Evolutionary conservation across 2,797 vertebrate genomes (phyloP), one percentile per base, ranked within the genome.

Genomic region (Bradypus variegatus): DNA sequence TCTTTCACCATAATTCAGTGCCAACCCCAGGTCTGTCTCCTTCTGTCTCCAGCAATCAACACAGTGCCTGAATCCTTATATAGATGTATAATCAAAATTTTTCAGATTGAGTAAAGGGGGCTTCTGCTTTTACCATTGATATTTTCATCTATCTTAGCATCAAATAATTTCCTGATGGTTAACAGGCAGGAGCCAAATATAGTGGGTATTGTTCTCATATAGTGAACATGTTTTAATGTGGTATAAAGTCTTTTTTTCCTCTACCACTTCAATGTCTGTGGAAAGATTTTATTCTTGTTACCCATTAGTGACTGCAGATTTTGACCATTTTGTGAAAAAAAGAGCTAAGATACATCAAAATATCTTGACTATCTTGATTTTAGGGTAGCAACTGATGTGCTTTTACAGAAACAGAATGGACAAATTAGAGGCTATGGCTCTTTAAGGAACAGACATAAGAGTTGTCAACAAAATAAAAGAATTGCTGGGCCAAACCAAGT

Each of bases 1-100:
- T 58, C 58, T 58, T 58, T 19, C 21, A 21, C 58, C 58, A 58
- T 58, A 58, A 58, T 8, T 36, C 67, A 6, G 8, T 4, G 0
- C 8, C 50, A 41, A 10, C 27, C 14, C 67, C 2, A 3, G 4
- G 25, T 27, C 16, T 50, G 18, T 18, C 6, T 8, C 13, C 60
- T 3, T 3, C 53, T n/a, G 31, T 36, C 48, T 19, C 25, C 48
- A 12, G 33, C 2, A 23, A 6, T 29, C 0, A 4, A 6, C 33
- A 67, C 6, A 31, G 15, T 8, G 3, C 41, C 65, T 9, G 27
- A 25, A 19, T 9, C 29, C 1, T 5, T 53, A 41, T 36, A 23
- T 45, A 45, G 18, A 38, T 14, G 11, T 29, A 55, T 25, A 12
- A 18, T 45, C 73, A 27, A 19, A 48, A 16, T 5, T 11, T 23